A percentile compares a stretch with the other conserved stretches of the same genome.
These are phyloP conservation scores for Drosophila anomelani DNA, from an alignment of 2,888 invertebrate genomes.

Conservation along the genomic window DNA sequence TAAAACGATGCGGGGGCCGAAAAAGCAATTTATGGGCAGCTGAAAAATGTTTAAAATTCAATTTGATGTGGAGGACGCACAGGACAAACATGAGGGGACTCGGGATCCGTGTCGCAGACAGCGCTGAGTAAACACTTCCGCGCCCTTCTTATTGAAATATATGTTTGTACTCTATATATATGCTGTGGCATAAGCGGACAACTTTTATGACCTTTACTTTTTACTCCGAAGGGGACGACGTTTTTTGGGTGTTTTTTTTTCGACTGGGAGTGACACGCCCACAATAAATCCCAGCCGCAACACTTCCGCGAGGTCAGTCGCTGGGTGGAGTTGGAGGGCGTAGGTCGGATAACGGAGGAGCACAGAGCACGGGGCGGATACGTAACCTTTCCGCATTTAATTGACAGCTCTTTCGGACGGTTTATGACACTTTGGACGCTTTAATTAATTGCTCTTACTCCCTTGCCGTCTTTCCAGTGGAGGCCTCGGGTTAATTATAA, in stretches of 20 bases:
- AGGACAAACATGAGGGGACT: slow-evolving; percentile 10
- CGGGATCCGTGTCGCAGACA: slow-evolving; percentile 9
- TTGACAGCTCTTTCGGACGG: slow-evolving; percentile 55
- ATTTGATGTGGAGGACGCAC: slow-evolving; percentile 28
- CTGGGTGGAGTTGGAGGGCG: slow-evolving; percentile 2
- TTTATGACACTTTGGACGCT: slow-evolving; percentile 72
- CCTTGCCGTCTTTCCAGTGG: slow-evolving; percentile 25
- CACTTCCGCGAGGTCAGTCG: slow-evolving; percentile 31
- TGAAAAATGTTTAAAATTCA: slow-evolving; percentile 47
- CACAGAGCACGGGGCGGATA: slow-evolving; percentile 1
- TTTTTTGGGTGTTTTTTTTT: slow-evolving; percentile 22
- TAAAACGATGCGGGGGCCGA: slow-evolving; percentile 2
- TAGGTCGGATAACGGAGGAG: not conserved
- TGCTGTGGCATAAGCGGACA: slow-evolving; percentile 23
- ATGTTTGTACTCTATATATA: not conserved
- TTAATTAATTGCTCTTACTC: slow-evolving; percentile 68
- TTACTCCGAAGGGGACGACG: slow-evolving; percentile 8
- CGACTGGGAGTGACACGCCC: slow-evolving; percentile 32
- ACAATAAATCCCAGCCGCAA: slow-evolving; percentile 45
- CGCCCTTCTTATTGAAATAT: slow-evolving; percentile 12
- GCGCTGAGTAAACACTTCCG: slow-evolving; percentile 5
- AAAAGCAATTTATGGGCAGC: slow-evolving; percentile 28
- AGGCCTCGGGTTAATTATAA: slow-evolving; percentile 66
- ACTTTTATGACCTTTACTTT: slow-evolving; percentile 50
- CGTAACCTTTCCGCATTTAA: slow-evolving; percentile 49